These are phyloP conservation scores for Brachionus calyciflorus DNA, from an alignment of 1,140 invertebrate species.

Conservation along the genomic window DNA sequence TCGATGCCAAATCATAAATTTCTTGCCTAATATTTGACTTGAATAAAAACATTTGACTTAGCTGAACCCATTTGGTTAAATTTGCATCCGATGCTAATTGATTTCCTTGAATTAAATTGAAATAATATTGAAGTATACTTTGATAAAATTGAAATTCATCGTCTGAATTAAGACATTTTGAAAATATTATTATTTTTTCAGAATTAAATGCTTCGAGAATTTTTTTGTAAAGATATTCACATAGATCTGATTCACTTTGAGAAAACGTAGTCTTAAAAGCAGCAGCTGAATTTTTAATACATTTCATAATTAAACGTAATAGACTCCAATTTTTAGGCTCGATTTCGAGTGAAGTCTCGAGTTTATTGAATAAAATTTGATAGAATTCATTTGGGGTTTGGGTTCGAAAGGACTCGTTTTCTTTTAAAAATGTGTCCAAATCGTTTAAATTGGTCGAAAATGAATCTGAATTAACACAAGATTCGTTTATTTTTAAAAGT, in stretches of 20 bases:
- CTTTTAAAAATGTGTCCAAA: background rate
- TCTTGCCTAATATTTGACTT: background rate
- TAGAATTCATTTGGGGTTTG: background rate
- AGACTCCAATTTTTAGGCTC: background rate
- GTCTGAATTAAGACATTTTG: background rate
- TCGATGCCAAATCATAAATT: background rate
- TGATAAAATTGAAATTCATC: constrained; percentile 8
- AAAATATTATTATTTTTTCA: too few relatives aligned
- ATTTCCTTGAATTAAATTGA: constrained; percentile 24
- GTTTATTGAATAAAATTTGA: background rate
- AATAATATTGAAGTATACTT: constrained; percentile 3
- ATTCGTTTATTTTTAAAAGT: too few relatives aligned
- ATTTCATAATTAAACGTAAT: background rate
- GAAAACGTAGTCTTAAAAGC: background rate
- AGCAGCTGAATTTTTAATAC: constrained; percentile 28
- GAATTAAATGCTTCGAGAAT: too few relatives aligned
- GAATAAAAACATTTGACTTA: background rate
- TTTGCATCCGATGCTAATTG: background rate
- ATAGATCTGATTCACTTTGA: background rate
- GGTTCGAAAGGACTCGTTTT: background rate
- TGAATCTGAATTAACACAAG: background rate
- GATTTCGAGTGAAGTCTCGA: background rate
- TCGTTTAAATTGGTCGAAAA: background rate
- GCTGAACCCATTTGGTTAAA: background rate
- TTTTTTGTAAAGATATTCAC: background rate